phyloP scores from a whole-genome alignment of 2,113 vertebrate species.

The Channa argus region DNA sequence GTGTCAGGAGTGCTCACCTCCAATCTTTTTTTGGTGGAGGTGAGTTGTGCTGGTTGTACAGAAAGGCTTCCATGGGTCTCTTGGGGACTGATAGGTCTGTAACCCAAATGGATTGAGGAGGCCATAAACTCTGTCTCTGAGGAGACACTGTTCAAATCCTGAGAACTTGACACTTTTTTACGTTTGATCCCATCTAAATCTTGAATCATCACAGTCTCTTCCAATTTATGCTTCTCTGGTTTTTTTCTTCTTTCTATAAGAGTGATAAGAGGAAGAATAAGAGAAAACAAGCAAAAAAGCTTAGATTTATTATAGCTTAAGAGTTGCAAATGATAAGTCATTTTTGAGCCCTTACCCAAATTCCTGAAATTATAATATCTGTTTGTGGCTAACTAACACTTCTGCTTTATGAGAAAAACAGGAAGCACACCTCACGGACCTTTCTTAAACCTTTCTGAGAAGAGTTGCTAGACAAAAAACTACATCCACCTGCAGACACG shows the following conservation, averaged over 20 bases:
- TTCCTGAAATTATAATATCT: too few species aligned
- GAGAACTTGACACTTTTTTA: neutral
- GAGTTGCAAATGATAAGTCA: neutral
- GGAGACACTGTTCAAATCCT: neutral
- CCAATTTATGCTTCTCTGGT: neutral
- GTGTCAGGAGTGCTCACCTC: neutral
- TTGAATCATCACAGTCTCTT: neutral
- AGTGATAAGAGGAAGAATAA: neutral
- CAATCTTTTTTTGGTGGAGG: too few species aligned
- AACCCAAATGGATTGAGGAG: neutral
- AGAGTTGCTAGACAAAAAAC: too few species aligned
- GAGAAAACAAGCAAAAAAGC: neutral
- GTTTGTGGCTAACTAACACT: too few species aligned
- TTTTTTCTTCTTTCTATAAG: conserved; percentile 8
- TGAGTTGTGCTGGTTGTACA: neutral
- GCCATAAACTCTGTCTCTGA: neutral
- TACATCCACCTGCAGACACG: too few species aligned
- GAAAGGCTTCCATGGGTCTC: neutral
- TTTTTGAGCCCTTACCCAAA: too few species aligned
- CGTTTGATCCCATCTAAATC: neutral
- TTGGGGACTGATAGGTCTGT: neutral
- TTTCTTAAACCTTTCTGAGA: too few species aligned
- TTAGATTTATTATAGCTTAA: neutral
- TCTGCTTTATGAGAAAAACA: too few species aligned
- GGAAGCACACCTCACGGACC: too few species aligned